Evolutionary conservation across 2,888 invertebrate species (phyloP).

Genomic region (Athalia cordata): DNA sequence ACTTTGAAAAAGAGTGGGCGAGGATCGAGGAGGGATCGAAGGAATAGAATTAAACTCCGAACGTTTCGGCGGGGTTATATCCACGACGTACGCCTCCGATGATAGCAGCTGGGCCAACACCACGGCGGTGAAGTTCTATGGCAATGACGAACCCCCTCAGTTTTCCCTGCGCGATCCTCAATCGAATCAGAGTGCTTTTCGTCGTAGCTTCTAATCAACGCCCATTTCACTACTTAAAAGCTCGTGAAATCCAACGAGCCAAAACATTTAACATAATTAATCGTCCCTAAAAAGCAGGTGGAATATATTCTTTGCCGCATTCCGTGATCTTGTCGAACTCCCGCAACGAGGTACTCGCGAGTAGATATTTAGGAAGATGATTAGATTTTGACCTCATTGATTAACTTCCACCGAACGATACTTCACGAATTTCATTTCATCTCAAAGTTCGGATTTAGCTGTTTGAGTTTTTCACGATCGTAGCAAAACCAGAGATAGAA

Average conservation of each 20-base stretch:
- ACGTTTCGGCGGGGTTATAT: constrained; percentile 27
- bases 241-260: constrained; percentile 43
- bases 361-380: no score
- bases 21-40: constrained; percentile 20
- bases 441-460: background rate
- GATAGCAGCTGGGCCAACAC: constrained; percentile 20
- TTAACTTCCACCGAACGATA: no score
- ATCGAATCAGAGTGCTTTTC: constrained; percentile 62
- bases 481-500: background rate
- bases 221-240: constrained; percentile 49
- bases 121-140: constrained; percentile 2
- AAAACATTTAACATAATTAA: constrained; percentile 65
- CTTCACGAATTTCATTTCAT: background rate
- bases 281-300: constrained; percentile 54
- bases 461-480: background rate
- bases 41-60: constrained; percentile 37
- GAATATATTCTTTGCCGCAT: constrained; percentile 7
- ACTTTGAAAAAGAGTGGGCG: constrained; percentile 19
- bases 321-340: background rate
- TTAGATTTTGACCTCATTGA: no score
- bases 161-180: constrained; percentile 47
- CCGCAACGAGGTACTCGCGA: no score
- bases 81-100: constrained; percentile 17
- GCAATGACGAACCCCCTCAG: constrained; percentile 35
- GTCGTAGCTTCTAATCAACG: constrained; percentile 56